Base-by-base conservation (phyloP, 2,797 vertebrate genomes). In the Thalassophryne amazonica region DNA sequence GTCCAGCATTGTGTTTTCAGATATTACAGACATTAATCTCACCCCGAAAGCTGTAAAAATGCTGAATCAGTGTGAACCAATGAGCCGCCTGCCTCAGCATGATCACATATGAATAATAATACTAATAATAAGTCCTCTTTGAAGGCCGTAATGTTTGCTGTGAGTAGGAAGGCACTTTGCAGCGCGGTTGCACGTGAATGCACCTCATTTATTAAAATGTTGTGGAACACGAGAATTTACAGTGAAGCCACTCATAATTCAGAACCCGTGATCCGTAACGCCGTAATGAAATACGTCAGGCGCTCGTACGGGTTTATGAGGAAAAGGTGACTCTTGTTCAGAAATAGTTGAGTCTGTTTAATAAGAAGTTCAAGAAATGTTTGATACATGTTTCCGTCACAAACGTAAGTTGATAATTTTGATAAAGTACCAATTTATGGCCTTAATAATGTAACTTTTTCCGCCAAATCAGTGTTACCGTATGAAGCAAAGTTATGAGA, bases 1-100 rank as follows among this genome's bases (percentile, higher is more conserved):
- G n/a, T n/a, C n/a, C n/a, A 15, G 36, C 10, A 34, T 35, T 19
- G 48, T 13, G 47, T 53, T 78, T 46, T 22, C 43, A 55, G 66
- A 77, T 75, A 79, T n/a, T n/a, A 76, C 79, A 76, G 72, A 67
- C 76, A 84, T 74, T 81, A 58, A 72, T n/a, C 77, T 84, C 48
- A 33, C 51, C 68, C 78, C 69, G 59, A 86, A 88, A 84, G 84
- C 66, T 75, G 82, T 55, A 69, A 76, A 83, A 77, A 46, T 67
- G 85, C 80, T 85, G 81, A 87, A 75, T 64, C 72, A 76, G 69
- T 69, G 52, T 25, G 29, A 65, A 80, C 76, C 79, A 80, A 78
- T 73, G 76, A 83, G 72, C 58, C 66, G 63, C 67, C 38, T 82
- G 20, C 55, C 69, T 66, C 76, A 55, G 79, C 75, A 48, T 63